phyloP scores from a whole-genome alignment of 2,888 invertebrate genomes.

The Colostygia pectinataria region DNA sequence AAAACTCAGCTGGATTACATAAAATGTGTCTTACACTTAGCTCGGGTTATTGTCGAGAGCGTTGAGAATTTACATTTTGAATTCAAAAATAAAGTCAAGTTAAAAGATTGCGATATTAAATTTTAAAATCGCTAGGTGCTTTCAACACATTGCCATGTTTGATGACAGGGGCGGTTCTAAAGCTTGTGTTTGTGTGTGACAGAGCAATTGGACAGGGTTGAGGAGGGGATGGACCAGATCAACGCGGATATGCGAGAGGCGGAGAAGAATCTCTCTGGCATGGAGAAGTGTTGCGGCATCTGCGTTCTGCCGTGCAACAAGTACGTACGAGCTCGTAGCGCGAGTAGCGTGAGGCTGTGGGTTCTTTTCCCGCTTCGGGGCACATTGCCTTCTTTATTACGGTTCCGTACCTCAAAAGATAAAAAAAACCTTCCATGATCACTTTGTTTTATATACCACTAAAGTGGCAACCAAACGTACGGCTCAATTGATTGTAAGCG shows the following conservation, averaged over 20 bases:
- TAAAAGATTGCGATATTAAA: constrained; percentile 42
- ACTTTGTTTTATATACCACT: no score
- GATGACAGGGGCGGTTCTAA: constrained; percentile 57
- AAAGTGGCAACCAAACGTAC: no score
- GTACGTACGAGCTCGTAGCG: no score
- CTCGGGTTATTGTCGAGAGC: constrained; percentile 78
- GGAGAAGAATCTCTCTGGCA: constrained; percentile 99
- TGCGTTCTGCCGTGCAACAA: constrained; percentile 99
- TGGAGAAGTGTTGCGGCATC: constrained; percentile 99
- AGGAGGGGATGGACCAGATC: constrained; percentile 99
- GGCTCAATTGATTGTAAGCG: no score
- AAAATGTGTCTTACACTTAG: constrained; percentile 72
- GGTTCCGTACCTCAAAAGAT: no score
- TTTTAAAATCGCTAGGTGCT: constrained; percentile 59
- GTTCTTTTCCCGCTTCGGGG: no score
- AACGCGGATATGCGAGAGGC: constrained; percentile 99
- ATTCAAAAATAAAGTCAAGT: constrained; percentile 35
- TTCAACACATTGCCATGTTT: constrained; percentile 51
- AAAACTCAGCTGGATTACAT: constrained; percentile 47
- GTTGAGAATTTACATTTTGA: constrained; percentile 79
- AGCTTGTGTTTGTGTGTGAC: constrained; percentile 70
- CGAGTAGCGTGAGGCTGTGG: no score
- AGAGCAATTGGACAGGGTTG: constrained; percentile 99
- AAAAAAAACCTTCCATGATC: no score
- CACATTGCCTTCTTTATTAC: no score